Percentiles rank a stretch among this genome's conserved stretches.
Evolutionary conservation across 2,797 vertebrate species (phyloP).

Genomic region (Hipposideros larvatus): DNA sequence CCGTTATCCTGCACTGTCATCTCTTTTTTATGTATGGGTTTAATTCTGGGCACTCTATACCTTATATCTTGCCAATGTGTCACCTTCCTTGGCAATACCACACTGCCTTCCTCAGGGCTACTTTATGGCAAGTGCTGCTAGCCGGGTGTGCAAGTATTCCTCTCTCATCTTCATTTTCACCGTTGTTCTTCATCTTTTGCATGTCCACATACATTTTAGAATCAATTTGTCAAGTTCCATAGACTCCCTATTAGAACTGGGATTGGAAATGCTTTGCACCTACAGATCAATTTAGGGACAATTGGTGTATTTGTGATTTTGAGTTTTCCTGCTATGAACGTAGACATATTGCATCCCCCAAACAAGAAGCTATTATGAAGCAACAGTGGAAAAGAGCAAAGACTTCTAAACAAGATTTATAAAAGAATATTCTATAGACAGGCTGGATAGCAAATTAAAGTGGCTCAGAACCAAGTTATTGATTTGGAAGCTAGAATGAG

Average conservation of each 20-base stretch:
- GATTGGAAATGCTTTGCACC: neutral
- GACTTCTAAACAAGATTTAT: neutral
- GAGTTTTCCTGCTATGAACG: neutral
- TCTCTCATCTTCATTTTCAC: rapidly evolving
- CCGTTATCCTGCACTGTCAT: rapidly evolving
- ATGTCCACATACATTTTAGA: neutral
- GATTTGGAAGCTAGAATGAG: neutral
- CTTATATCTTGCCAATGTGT: rapidly evolving
- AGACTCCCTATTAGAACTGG: neutral
- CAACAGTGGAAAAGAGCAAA: neutral
- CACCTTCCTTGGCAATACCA: rapidly evolving
- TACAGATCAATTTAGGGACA: neutral
- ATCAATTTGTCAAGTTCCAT: neutral
- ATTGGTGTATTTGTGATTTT: neutral
- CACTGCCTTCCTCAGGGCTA: rapidly evolving
- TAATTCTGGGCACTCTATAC: neutral
- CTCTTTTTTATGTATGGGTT: rapidly evolving
- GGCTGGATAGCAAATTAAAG: neutral
- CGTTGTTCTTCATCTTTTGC: neutral
- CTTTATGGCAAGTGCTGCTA: rapidly evolving
- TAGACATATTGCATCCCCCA: neutral
- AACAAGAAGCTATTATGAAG: neutral
- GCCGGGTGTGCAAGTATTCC: rapidly evolving
- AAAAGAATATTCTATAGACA: neutral
- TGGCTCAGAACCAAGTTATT: rapidly evolving